phyloP scores from a whole-genome alignment of 64 coral and sea anemone species.

The Montipora efflorescens region DNA sequence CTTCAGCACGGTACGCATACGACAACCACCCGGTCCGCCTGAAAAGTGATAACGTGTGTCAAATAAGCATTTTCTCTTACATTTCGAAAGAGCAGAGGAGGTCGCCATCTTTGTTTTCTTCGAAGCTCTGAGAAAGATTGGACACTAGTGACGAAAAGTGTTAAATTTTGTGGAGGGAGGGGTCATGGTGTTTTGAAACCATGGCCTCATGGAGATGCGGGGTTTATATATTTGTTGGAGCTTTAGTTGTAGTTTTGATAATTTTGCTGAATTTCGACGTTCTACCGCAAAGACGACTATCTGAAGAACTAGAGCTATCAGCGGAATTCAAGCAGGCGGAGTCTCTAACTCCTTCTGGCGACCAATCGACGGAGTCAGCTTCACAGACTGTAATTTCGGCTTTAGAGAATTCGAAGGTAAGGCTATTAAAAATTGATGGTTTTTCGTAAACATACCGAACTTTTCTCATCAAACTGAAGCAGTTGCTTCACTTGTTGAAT shows the following conservation, averaged over 20 bases:
- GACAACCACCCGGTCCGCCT: background rate
- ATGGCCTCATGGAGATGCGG: slow-evolving; percentile 82
- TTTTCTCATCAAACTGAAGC: background rate
- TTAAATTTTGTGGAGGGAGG: background rate
- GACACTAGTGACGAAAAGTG: background rate
- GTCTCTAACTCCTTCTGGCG: background rate
- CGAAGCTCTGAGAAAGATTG: background rate
- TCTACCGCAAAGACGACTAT: slow-evolving; percentile 81
- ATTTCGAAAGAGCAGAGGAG: background rate
- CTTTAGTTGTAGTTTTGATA: slow-evolving; percentile 63
- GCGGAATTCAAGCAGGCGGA: slow-evolving; percentile 23
- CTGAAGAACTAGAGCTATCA: slow-evolving; percentile 52
- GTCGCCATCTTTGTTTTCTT: slow-evolving; percentile 27
- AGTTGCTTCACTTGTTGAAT: background rate
- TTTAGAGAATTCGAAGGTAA: slow-evolving; percentile 45
- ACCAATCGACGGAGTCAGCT: background rate
- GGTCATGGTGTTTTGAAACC: background rate
- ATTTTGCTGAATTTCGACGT: slow-evolving; percentile 87
- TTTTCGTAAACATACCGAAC: background rate
- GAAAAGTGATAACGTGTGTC: background rate
- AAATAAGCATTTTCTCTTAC: slow-evolving; percentile 36
- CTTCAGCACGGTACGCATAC: background rate
- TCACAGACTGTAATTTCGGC: background rate
- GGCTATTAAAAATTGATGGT: slow-evolving; percentile 28
- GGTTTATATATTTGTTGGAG: slow-evolving; percentile 52